Evolutionary conservation across 2,797 vertebrate genomes (phyloP).

Genomic region (Phrynocephalus vlangalii): DNA sequence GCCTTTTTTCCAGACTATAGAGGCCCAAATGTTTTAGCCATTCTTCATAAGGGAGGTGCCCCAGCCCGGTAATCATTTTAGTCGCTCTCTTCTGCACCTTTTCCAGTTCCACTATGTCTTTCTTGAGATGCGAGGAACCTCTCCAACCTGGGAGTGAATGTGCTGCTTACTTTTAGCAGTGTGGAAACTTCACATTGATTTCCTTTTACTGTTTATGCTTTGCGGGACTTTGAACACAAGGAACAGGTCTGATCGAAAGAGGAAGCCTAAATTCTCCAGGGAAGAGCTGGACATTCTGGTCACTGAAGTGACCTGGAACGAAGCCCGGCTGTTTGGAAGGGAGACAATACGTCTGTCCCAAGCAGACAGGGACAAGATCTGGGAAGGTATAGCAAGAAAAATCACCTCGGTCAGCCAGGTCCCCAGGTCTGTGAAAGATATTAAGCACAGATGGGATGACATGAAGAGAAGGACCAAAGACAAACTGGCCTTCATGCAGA

Average conservation of each 20-base stretch:
- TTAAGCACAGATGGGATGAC: slow-evolving; percentile 84
- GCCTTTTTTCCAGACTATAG: too few relatives aligned
- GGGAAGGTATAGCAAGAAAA: slow-evolving; percentile 83
- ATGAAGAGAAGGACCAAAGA: slow-evolving; percentile 84
- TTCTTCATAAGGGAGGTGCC: too few relatives aligned
- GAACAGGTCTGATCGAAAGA: slow-evolving; percentile 80
- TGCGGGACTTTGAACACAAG: slow-evolving; percentile 83
- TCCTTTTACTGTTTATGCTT: slow-evolving; percentile 81
- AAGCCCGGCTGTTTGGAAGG: slow-evolving; percentile 81
- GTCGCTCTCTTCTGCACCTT: too few relatives aligned
- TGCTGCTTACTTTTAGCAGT: slow-evolving; percentile 47
- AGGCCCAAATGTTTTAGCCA: too few relatives aligned
- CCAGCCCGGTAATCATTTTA: too few relatives aligned
- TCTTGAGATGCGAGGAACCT: slow-evolving; percentile 7
- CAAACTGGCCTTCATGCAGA: slow-evolving; percentile 81
- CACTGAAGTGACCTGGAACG: slow-evolving; percentile 82
- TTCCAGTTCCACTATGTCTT: too few relatives aligned
- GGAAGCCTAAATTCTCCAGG: slow-evolving; percentile 85
- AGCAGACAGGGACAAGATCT: slow-evolving; percentile 82
- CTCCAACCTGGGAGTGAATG: slow-evolving; percentile 20
- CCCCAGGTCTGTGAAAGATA: slow-evolving; percentile 81
- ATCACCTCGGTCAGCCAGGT: slow-evolving; percentile 81
- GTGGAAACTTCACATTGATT: slow-evolving; percentile 53
- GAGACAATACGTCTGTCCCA: slow-evolving; percentile 78
- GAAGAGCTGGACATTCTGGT: slow-evolving; percentile 84